Conservation (phyloP, 1,140 invertebrate genomes). For the Daktulosphaira vitifoliae region DNA sequence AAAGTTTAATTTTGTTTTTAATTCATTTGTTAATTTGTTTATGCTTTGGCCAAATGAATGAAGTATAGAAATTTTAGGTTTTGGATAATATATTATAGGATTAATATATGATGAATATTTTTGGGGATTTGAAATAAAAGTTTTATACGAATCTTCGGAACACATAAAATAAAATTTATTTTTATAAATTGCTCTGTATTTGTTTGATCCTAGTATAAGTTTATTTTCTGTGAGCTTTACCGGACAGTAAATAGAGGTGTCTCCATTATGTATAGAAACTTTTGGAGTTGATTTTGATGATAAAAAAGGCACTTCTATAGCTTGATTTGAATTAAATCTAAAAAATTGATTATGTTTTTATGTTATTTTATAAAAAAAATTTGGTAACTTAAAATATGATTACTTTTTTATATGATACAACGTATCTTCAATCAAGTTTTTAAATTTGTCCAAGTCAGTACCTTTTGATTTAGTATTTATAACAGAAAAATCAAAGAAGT, state of each 20-base stretch:
- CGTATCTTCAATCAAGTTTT: not conserved
- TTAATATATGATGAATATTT: not conserved
- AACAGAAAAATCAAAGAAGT: not conserved
- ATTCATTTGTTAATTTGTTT: not conserved
- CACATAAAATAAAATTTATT: constrained; percentile 18
- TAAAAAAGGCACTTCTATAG: not conserved
- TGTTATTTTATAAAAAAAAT: not conserved
- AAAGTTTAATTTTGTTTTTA: not conserved
- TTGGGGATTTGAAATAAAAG: not conserved
- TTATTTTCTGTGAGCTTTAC: not conserved
- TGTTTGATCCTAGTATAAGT: not conserved
- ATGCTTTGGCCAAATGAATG: not conserved
- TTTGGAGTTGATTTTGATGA: not conserved
- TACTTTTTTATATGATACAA: constrained; percentile 11
- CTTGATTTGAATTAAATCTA: not conserved
- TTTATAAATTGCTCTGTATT: not conserved
- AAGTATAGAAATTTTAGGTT: not conserved
- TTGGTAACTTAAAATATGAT: too few relatives aligned
- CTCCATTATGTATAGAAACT: not conserved
- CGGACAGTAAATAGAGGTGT: constrained; percentile 19
- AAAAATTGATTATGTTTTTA: not conserved
- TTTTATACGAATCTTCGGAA: not conserved
- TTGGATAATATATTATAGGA: not conserved
- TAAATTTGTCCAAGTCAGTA: not conserved
- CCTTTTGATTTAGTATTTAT: not conserved